Evolutionary conservation across 2,113 vertebrate species (phyloP), one percentile per base, ranked within the genome.

Genomic region (Dipodomys merriami): DNA sequence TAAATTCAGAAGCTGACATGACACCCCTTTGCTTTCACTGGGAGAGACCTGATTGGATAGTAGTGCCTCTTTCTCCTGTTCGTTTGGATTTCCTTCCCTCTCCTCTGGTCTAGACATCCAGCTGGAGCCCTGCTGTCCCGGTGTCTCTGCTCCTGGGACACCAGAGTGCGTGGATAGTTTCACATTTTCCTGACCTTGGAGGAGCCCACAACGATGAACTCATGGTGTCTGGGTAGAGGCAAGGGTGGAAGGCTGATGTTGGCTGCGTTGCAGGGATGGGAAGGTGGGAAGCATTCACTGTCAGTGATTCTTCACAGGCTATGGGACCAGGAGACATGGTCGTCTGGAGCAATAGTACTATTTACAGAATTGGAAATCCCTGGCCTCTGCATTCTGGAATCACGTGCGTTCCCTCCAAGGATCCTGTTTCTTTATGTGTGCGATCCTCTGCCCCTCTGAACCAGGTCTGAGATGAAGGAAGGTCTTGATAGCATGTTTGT

Each of bases 101-200:
- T 74, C 94, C 91, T 95, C 87, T 91, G 77, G 84, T 91, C 83
- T 92, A 87, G 9, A 96, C 96, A 96, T 95, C 83, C 88, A 85
- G 49, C 73, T 2, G 73, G 77, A 49, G 83, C 69, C n/a, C 74
- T 83, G 87, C 90, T 95, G 93, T 92, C 97, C 93, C 89, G 93
- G 83, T 13, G 12, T 71, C 60, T 53, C 92, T 90, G 86, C 94
- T 97, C 96, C 74, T 71, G 91, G 96, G 96, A 96, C 93, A 90
- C 91, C 91, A 71, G 83, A 27, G 30, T 65, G 18, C 88, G 78
- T 23, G 86, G 82, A 86, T 95, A 92, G 97, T 84, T 86, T 90
- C 84, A 8, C 95, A 90, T 94, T 94, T 95, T 97, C 94, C 92
- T 91, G 68, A 92, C 92, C 96, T 97, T 97, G 96, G 89, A 53